Conservation (phyloP, 2,888 invertebrate genomes). For the Chalcosyrphus nemorum region DNA sequence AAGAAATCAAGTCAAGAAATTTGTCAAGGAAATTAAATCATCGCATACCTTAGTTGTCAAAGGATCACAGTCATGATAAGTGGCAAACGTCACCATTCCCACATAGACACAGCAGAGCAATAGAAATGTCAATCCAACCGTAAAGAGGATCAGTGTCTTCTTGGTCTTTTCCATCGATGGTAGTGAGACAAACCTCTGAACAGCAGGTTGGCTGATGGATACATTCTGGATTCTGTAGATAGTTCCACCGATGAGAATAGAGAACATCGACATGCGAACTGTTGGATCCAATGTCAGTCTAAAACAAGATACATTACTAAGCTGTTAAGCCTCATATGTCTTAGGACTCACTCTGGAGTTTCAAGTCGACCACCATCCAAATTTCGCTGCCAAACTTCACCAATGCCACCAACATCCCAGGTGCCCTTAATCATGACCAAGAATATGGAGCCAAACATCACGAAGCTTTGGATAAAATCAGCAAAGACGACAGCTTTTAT, state of each 20-base stretch:
- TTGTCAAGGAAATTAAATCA: neutral
- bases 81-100: conserved; percentile 89
- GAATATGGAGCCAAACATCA: conserved; percentile 89
- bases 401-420: conserved; percentile 87
- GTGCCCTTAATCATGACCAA: conserved; percentile 89
- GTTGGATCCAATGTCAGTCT: conserved; percentile 91
- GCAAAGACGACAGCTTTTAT: conserved; percentile 92
- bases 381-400: conserved; percentile 86
- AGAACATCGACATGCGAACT: conserved; percentile 90
- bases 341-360: conserved; percentile 86
- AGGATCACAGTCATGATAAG: conserved; percentile 89
- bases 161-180: conserved; percentile 87
- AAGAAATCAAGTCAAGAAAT: neutral
- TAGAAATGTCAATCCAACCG: conserved; percentile 85
- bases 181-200: conserved; percentile 91
- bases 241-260: conserved; percentile 88
- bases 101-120: conserved; percentile 87
- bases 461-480: conserved; percentile 89
- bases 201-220: conserved; percentile 91
- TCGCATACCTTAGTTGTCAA: conserved; percentile 87
- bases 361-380: conserved; percentile 87
- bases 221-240: conserved; percentile 89
- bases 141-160: conserved; percentile 87
- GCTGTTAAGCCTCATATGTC: too few relatives aligned
- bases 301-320: too few relatives aligned